Evolutionary conservation across 2,113 vertebrate species (phyloP).

Genomic region (Edolisoma coerulescens): DNA sequence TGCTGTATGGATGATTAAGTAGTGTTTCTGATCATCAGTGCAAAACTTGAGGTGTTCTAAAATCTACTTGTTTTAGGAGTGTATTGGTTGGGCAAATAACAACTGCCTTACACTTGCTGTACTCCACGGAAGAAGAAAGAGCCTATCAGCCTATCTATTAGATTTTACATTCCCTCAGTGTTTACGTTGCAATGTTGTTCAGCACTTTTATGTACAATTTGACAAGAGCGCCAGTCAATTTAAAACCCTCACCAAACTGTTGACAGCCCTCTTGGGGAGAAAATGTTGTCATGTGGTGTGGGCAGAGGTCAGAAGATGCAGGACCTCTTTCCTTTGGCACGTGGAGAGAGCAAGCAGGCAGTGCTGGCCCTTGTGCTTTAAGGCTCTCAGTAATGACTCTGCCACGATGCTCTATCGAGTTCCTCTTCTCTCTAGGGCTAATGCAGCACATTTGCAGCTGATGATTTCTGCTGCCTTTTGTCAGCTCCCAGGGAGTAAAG

Average conservation of each 20-base stretch:
- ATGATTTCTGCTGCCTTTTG: not conserved
- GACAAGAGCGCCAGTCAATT: rapidly evolving
- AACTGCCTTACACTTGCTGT: not conserved
- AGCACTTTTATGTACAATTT: not conserved
- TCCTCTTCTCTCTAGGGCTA: not conserved
- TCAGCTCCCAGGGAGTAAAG: not conserved
- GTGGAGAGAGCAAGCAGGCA: not conserved
- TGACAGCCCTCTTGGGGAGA: not conserved
- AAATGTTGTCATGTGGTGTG: not conserved
- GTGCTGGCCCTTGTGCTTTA: not conserved
- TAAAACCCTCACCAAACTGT: not conserved
- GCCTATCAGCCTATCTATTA: not conserved
- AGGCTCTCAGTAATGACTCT: not conserved
- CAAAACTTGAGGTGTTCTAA: not conserved
- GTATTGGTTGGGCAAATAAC: not conserved
- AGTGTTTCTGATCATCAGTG: not conserved
- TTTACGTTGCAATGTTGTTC: not conserved
- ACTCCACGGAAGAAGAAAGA: not conserved
- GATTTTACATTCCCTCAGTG: not conserved
- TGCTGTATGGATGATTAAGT: not conserved
- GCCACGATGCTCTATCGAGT: rapidly evolving
- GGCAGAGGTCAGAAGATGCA: not conserved
- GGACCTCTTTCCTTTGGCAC: not conserved
- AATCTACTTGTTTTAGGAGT: not conserved
- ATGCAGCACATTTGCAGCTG: not conserved